phyloP scores from a whole-genome alignment of 2,113 vertebrate genomes.

The Pseudopipra pipra region DNA sequence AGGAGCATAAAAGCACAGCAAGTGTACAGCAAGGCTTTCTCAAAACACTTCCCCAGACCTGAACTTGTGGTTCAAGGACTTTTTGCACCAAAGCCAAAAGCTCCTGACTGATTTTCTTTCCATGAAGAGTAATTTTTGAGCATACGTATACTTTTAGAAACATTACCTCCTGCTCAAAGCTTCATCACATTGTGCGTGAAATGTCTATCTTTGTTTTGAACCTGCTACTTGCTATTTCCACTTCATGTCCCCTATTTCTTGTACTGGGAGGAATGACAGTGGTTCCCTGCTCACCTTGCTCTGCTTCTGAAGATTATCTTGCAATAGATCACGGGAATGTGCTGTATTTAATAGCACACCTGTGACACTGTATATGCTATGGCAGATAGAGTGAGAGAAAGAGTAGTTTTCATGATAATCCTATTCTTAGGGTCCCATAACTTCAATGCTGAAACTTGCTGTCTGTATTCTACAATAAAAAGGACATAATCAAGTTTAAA shows the following conservation, averaged over 20 bases:
- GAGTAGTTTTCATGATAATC: not conserved
- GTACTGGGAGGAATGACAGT: not conserved
- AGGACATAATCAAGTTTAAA: not conserved
- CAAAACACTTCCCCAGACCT: not conserved
- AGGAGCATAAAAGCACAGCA: rapidly evolving
- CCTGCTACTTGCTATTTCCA: not conserved
- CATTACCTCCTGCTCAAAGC: not conserved
- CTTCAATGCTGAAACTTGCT: not conserved
- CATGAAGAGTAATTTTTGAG: not conserved
- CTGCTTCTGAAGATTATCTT: not conserved
- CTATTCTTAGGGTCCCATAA: not conserved
- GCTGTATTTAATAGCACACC: not conserved
- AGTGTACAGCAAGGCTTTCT: not conserved
- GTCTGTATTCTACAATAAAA: not conserved
- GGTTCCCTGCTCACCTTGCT: not conserved
- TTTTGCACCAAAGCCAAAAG: not conserved
- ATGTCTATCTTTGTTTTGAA: not conserved
- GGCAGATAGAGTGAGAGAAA: not conserved
- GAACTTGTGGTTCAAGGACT: not conserved
- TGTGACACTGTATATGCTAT: not conserved
- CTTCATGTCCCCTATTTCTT: not conserved
- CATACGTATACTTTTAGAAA: not conserved
- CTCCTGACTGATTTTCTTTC: not conserved
- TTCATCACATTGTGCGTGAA: not conserved
- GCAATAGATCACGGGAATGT: not conserved